Evolutionary conservation across 2,888 invertebrate species (phyloP).

Genomic region (Catocala fraxini): DNA sequence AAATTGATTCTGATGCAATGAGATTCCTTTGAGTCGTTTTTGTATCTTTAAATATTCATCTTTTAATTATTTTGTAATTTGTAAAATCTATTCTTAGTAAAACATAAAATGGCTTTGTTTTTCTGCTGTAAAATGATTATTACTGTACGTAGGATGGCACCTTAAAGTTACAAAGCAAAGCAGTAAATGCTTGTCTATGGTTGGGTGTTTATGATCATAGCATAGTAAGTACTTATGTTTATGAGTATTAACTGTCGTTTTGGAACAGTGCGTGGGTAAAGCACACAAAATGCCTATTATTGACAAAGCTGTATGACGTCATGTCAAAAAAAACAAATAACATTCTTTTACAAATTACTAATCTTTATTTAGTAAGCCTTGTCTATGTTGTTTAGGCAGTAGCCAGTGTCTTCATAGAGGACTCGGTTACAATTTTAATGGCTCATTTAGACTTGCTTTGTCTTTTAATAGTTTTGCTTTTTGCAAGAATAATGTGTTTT

Average conservation of each 20-base stretch:
- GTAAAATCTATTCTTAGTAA: slow-evolving; percentile 17
- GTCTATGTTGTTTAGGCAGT: background rate
- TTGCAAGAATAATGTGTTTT: too few relatives aligned
- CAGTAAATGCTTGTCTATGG: slow-evolving; percentile 21
- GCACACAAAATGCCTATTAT: slow-evolving; percentile 11
- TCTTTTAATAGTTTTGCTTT: too few relatives aligned
- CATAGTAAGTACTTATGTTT: slow-evolving; percentile 38
- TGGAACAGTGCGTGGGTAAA: slow-evolving; percentile 47
- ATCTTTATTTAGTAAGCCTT: background rate
- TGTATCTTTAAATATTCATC: slow-evolving; percentile 18
- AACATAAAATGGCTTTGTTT: slow-evolving; percentile 10
- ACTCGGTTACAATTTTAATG: background rate
- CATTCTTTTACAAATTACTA: background rate
- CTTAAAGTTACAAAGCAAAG: slow-evolving; percentile 1
- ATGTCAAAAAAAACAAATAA: background rate
- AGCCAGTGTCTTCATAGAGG: background rate
- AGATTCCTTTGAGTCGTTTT: slow-evolving; percentile 7
- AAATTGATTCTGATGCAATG: background rate
- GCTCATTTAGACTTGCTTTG: background rate
- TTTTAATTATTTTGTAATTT: slow-evolving; percentile 21
- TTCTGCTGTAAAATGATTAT: background rate
- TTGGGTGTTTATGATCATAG: slow-evolving; percentile 27
- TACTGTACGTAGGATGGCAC: background rate
- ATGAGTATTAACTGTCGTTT: slow-evolving; percentile 51
- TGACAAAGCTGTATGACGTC: slow-evolving; percentile 14